These are phyloP conservation scores for Eira barbara DNA, from an alignment of 2,113 vertebrate species.

Conservation along the genomic window DNA sequence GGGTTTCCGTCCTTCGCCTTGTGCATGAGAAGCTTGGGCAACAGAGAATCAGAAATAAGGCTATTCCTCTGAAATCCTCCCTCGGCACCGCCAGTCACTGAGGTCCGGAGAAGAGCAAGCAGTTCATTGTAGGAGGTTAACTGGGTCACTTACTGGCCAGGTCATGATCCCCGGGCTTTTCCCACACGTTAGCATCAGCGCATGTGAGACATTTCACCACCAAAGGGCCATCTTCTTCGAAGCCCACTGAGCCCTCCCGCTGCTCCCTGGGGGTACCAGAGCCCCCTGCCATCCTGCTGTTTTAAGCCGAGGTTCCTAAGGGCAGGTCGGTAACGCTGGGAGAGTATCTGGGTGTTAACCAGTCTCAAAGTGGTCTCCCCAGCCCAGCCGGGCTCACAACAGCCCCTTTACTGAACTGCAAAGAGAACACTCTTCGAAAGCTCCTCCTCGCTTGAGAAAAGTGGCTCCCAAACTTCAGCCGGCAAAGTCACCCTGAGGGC, in stretches of 20 bases:
- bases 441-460: not conserved
- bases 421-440: fast-evolving
- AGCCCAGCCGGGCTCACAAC: not conserved
- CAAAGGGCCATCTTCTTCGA: not conserved
- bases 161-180: too few relatives aligned
- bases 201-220: not conserved
- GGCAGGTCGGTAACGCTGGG: too few relatives aligned
- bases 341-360: fast-evolving
- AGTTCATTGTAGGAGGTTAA: not conserved
- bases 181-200: too few relatives aligned
- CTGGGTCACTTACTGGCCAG: not conserved
- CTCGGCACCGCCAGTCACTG: not conserved
- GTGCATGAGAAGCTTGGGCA: not conserved
- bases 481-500: not conserved
- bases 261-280: not conserved
- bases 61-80: not conserved
- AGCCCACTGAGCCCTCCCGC: not conserved
- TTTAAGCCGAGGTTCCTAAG: not conserved
- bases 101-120: not conserved
- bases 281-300: not conserved
- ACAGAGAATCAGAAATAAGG: not conserved
- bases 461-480: not conserved
- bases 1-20: fast-evolving
- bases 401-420: not conserved
- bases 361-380: not conserved